Evolutionary conservation across 2,113 vertebrate genomes (phyloP).

Genomic region (Nematolebias whitei): DNA sequence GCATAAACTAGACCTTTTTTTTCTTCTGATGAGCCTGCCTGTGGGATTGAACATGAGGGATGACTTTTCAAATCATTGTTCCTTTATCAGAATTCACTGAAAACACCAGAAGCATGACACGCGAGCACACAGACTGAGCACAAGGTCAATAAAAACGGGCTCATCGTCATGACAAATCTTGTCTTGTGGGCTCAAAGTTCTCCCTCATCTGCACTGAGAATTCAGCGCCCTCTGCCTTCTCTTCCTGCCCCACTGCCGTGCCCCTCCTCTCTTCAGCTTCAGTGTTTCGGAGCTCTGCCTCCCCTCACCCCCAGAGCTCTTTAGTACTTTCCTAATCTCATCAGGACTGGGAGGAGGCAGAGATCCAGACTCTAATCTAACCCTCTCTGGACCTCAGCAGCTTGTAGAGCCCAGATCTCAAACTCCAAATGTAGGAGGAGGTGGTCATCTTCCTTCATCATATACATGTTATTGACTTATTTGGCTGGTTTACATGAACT

Average conservation of each 20-base stretch:
- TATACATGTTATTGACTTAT: slow-evolving; percentile 8
- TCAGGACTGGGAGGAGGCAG: slow-evolving; percentile 70
- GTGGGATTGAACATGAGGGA: too few species aligned
- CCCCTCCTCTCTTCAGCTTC: slow-evolving; percentile 46
- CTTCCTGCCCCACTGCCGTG: slow-evolving; percentile 15
- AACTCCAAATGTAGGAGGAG: slow-evolving; percentile 37
- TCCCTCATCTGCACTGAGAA: too few species aligned
- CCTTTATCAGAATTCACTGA: too few species aligned
- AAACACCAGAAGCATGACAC: too few species aligned
- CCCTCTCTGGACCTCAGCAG: slow-evolving; percentile 66
- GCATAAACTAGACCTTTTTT: not conserved
- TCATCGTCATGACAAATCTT: slow-evolving; percentile 19
- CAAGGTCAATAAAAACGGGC: too few species aligned
- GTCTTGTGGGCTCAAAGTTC: slow-evolving; percentile 20
- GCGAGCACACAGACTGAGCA: too few species aligned
- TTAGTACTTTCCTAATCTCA: slow-evolving; percentile 70
- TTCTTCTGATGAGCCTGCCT: too few species aligned
- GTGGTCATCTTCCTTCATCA: slow-evolving; percentile 22
- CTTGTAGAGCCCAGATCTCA: slow-evolving; percentile 46
- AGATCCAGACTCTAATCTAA: slow-evolving; percentile 62
- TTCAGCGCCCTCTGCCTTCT: slow-evolving; percentile 18
- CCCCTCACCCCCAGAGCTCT: slow-evolving; percentile 39
- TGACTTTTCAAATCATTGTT: too few species aligned
- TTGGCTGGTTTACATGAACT: slow-evolving; percentile 28
- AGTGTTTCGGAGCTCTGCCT: slow-evolving; percentile 47